These are phyloP conservation scores for Sandelia bainsii DNA, from an alignment of 2,797 vertebrate species.

Conservation along the genomic window DNA sequence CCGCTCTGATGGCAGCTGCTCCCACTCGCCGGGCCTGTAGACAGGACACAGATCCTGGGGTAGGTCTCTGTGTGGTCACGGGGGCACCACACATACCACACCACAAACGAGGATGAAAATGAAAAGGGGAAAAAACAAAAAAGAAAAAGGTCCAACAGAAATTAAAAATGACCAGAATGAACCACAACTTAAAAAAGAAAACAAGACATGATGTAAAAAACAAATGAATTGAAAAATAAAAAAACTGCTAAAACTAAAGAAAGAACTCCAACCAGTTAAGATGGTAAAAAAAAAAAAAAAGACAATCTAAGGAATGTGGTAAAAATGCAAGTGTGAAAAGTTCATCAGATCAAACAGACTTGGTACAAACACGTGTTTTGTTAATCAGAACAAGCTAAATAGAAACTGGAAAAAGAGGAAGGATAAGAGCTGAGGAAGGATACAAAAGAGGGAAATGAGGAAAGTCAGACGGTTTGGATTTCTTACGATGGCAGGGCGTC, in stretches of 20 bases:
- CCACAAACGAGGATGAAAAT: constrained; percentile 69
- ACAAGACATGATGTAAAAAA: constrained; percentile 27
- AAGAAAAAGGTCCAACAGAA: constrained; percentile 74
- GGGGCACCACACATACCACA: constrained; percentile 62
- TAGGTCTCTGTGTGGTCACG: constrained; percentile 90
- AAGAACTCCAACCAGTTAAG: no score
- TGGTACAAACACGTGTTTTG: constrained; percentile 1
- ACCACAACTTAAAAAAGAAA: constrained; percentile 66
- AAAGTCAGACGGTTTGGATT: neutral
- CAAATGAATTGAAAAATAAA: constrained; percentile 18
- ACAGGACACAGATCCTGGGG: constrained; percentile 99
- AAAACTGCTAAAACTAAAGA: neutral
- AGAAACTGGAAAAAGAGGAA: constrained; percentile 33
- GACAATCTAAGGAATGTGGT: neutral
- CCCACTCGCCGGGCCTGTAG: constrained; percentile 99
- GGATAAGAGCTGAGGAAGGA: neutral
- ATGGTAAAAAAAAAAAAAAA: neutral
- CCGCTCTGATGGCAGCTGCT: constrained; percentile 94
- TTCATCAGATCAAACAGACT: neutral
- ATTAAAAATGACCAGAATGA: constrained; percentile 73
- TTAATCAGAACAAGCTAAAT: neutral
- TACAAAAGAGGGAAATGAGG: constrained; percentile 3
- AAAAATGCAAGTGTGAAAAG: constrained; percentile 3
- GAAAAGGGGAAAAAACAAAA: constrained; percentile 67
- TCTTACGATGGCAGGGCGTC: constrained; percentile 98